Conservation (phyloP, 1,140 invertebrate species). For the Hylaeus anthracinus region DNA sequence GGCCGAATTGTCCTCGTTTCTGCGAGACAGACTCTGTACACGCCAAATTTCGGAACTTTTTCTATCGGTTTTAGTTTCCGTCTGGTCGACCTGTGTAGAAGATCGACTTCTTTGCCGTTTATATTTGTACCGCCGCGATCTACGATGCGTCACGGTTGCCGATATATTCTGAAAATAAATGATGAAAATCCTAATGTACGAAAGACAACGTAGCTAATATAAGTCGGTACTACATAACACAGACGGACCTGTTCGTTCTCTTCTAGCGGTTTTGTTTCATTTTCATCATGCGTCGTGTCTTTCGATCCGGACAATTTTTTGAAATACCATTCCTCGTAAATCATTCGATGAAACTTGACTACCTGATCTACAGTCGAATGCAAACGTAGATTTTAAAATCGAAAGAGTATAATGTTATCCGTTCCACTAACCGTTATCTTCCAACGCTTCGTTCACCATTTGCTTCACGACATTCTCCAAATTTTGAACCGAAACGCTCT, state of each 20-base stretch:
- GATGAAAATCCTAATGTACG: not conserved
- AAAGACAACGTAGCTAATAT: not conserved
- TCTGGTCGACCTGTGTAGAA: not conserved
- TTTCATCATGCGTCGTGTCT: not conserved
- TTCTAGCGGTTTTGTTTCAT: not conserved
- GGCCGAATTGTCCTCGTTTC: not conserved
- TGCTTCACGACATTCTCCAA: constrained; percentile 49
- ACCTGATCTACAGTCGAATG: constrained; percentile 42
- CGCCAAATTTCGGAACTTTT: not conserved
- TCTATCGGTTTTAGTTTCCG: too few species aligned
- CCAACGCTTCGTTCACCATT: constrained; percentile 43
- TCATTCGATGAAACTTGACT: constrained; percentile 38
- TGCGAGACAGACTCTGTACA: not conserved
- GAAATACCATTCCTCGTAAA: constrained; percentile 51
- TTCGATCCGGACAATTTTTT: constrained; percentile 24
- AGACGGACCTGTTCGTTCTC: constrained; percentile 3
- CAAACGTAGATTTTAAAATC: not conserved
- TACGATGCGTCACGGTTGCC: not conserved
- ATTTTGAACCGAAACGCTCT: constrained; percentile 57
- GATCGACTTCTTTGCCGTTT: not conserved
- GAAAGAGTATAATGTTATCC: not conserved
- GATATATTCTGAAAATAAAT: constrained; percentile 13
- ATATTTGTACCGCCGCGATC: not conserved
- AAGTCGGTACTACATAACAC: not conserved
- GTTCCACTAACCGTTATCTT: constrained; percentile 45